phyloP scores from a whole-genome alignment of 2,797 vertebrate species.

The Phoxinus dragarum region DNA sequence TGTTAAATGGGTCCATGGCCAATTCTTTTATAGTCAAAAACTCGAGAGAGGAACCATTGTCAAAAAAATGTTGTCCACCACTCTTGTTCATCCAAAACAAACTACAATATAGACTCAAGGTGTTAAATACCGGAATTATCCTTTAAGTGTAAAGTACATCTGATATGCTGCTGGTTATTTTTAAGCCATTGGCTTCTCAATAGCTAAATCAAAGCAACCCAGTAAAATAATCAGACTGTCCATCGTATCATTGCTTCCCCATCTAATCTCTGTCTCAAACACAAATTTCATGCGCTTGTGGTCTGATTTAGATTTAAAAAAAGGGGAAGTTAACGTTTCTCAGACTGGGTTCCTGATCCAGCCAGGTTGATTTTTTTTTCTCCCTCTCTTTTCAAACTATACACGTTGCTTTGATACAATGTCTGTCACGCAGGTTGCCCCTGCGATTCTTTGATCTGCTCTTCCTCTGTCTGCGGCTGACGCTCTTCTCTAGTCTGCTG shows the following conservation, averaged over 20 bases:
- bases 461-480: conserved; percentile 78
- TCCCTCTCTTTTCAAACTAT: conserved; percentile 54
- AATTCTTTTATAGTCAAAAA: too few relatives aligned
- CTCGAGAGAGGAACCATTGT: too few relatives aligned
- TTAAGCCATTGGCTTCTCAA: conserved; percentile 3
- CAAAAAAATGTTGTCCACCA: too few relatives aligned
- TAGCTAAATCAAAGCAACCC: conserved; percentile 21
- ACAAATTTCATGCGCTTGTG: conserved; percentile 46
- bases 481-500: conserved; percentile 82
- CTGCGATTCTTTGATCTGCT: conserved; percentile 80
- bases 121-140: too few relatives aligned
- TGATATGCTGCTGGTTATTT: not conserved
- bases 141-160: conserved; percentile 1
- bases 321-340: conserved; percentile 68
- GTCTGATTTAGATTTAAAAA: conserved; percentile 52
- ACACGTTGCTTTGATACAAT: conserved; percentile 80
- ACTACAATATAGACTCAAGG: too few relatives aligned
- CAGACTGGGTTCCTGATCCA: conserved; percentile 71
- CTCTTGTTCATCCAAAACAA: too few relatives aligned
- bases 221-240: not conserved
- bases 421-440: conserved; percentile 83
- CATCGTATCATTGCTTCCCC: conserved; percentile 33
- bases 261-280: conserved; percentile 45
- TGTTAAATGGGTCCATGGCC: too few relatives aligned
- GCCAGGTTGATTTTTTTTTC: conserved; percentile 56